Conservation (phyloP, 2,797 vertebrate species). For the Leptodactylus fallax region DNA sequence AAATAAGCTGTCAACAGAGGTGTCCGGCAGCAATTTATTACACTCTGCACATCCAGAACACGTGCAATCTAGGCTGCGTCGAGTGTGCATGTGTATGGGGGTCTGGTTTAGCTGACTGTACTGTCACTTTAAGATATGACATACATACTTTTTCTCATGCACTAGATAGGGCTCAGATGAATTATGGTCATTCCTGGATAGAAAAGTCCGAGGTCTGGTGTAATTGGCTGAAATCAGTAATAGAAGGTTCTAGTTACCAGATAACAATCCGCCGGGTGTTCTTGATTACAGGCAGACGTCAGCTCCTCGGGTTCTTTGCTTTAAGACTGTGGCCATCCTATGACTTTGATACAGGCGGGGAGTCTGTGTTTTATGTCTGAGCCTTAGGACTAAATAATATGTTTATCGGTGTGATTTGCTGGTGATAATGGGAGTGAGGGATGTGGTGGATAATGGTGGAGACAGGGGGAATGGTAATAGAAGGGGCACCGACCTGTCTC, state of each 20-base stretch:
- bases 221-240: not conserved
- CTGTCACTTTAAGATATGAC: not conserved
- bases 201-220: not conserved
- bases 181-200: not conserved
- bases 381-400: conserved; percentile 6
- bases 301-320: not conserved
- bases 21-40: too few species aligned
- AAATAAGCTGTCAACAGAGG: too few species aligned
- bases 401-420: conserved; percentile 26
- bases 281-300: conserved; percentile 6
- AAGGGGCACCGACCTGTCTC: not conserved
- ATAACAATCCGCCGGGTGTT: not conserved
- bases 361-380: conserved; percentile 25
- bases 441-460: conserved; percentile 29
- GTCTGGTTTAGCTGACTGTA: not conserved
- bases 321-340: not conserved
- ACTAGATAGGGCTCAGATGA: not conserved
- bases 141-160: not conserved
- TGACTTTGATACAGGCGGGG: conserved; percentile 5
- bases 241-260: conserved; percentile 22
- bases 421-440: conserved; percentile 28
- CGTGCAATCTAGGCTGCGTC: too few species aligned
- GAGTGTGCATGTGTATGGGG: too few species aligned
- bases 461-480: not conserved
- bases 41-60: too few species aligned